Base-by-base conservation (phyloP, 1,140 invertebrate species). In the Tribolium castaneum region DNA sequence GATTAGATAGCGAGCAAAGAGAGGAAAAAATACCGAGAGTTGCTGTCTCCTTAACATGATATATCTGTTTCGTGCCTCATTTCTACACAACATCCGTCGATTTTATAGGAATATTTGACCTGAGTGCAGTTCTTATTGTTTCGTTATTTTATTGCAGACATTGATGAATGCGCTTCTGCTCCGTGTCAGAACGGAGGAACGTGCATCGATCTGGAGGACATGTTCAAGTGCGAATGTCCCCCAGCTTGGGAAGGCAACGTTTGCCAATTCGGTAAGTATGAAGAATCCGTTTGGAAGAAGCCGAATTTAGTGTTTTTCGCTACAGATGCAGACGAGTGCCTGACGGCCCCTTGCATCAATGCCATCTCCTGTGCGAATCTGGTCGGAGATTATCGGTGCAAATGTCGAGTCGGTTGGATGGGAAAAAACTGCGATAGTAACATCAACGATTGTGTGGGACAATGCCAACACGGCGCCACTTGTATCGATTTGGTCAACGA, bases 171-270 rank as follows among this genome's bases (percentile, higher is more conserved):
- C 84, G 90, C 90, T 16, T 94, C 92, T 5, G 90, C 92, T 80
- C 94, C 96, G 0, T 98, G 97, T 86, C 90, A 94, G 85, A 96
- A 98, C 87, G 94, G 93, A 59, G 97, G 94, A 39, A 94, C 92
- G 70, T 98, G 97, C 87, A 87, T 93, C 16, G 93, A 95, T 85
- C 87, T 93, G 59, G 90, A 92, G 72, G 91, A 94, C 83, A 90
- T 90, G 7, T 97, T 94, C 87, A 89, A 89, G 59, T 97, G 95
- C 86, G 89, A 92, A 52, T 97, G 95, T 87, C 91, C 92, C 7
- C 84, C 92, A 4, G 93, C 95, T 19, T 98, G 95, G 95, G 92
- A 92, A 79, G 96, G 96, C 34, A 89, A 91, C 54, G 89, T 92
- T 73, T 97, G 95, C 86, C 93, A 96, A 84, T 90, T 92, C 82